phyloP scores from a whole-genome alignment of 1,140 invertebrate species.

The Manduca sexta region DNA sequence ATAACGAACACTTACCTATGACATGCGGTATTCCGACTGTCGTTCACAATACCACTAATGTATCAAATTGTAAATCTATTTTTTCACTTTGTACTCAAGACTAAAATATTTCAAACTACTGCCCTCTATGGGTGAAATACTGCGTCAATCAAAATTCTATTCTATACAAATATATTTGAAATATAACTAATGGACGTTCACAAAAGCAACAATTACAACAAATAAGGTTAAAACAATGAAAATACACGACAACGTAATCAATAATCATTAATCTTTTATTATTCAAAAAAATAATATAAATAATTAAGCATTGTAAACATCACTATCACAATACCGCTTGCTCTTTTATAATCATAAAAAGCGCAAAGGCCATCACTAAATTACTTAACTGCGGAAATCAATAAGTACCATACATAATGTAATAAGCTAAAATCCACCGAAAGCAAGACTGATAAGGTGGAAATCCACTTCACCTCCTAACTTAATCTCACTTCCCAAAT shows the following conservation, averaged over 20 bases:
- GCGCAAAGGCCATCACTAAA: constrained; percentile 26
- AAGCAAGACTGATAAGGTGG: constrained; percentile 4
- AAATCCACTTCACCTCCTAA: no score
- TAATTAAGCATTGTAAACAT: constrained; percentile 57
- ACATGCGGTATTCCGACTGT: constrained; percentile 3
- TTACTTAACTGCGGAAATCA: constrained; percentile 25
- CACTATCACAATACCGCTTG: constrained; percentile 63
- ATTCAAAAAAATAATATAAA: constrained; percentile 57
- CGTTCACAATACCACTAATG: not conserved
- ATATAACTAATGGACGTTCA: no score
- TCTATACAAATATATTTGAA: no score
- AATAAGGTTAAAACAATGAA: constrained; percentile 54
- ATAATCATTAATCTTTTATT: constrained; percentile 65
- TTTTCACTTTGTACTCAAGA: no score
- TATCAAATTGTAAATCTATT: no score
- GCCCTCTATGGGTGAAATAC: no score
- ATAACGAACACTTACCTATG: constrained; percentile 11
- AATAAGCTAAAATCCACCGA: not conserved
- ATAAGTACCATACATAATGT: no score
- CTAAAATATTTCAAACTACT: no score
- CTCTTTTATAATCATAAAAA: constrained; percentile 34
- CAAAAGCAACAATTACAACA: constrained; percentile 24
- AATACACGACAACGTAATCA: constrained; percentile 50
- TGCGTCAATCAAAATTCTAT: no score
- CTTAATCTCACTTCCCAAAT: no score